Percentiles rank a stretch among this genome's conserved stretches.
Conservation (phyloP, 2,888 invertebrate species). For the Aphidius colemani region DNA sequence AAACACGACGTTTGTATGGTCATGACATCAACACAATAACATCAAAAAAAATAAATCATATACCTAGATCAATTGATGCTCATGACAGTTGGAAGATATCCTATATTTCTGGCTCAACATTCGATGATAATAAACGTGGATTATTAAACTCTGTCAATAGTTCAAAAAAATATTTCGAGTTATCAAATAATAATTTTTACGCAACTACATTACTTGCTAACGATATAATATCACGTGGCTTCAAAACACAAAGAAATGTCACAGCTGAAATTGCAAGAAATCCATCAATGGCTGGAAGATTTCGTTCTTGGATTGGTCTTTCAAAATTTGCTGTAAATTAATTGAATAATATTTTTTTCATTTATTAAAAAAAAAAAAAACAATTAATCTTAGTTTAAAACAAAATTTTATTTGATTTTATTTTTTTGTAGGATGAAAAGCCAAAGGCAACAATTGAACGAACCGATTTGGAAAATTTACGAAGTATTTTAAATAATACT, state of each 20-base stretch:
- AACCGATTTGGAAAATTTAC: slow-evolving; percentile 61
- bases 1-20: slow-evolving; percentile 38
- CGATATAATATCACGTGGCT: slow-evolving; percentile 70
- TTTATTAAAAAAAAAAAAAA: not conserved
- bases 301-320: slow-evolving; percentile 46
- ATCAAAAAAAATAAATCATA: slow-evolving; percentile 38
- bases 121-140: slow-evolving; percentile 51
- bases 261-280: slow-evolving; percentile 74
- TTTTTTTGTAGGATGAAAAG: slow-evolving; percentile 40
- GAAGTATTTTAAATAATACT: slow-evolving; percentile 64
- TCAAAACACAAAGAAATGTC: slow-evolving; percentile 79
- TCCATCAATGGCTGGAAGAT: slow-evolving; percentile 62
- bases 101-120: slow-evolving; percentile 50
- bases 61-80: slow-evolving; percentile 36
- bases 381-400: not conserved
- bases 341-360: not conserved
- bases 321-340: slow-evolving; percentile 25
- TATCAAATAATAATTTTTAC: slow-evolving; percentile 33
- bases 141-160: slow-evolving; percentile 30
- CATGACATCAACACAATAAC: slow-evolving; percentile 39
- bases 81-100: slow-evolving; percentile 52
- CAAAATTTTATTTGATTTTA: slow-evolving; percentile 3
- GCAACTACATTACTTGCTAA: slow-evolving; percentile 33
- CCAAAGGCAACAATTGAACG: slow-evolving; percentile 41
- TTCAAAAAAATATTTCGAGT: not conserved